phyloP scores from a whole-genome alignment of 2,888 invertebrate genomes.

The Empis stercorea region DNA sequence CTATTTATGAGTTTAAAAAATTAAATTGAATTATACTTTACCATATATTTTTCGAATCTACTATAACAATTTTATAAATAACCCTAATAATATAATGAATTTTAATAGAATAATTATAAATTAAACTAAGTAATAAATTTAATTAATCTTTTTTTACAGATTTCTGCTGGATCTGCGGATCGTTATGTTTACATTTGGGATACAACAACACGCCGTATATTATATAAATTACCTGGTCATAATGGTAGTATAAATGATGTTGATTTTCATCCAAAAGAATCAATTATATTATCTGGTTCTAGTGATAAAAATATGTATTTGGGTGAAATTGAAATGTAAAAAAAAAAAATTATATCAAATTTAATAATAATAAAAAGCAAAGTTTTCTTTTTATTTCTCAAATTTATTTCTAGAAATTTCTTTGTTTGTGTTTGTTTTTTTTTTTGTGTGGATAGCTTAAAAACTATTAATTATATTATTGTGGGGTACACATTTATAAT shows the following conservation, averaged over 20 bases:
- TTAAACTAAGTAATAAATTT: too few species aligned
- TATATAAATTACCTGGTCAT: constrained; percentile 96
- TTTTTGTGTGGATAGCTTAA: too few species aligned
- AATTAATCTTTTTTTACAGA: constrained; percentile 28
- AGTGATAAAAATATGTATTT: constrained; percentile 93
- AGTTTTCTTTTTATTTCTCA: neutral
- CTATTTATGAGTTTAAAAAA: too few species aligned
- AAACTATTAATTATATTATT: too few species aligned
- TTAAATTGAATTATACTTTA: too few species aligned
- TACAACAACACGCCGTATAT: constrained; percentile 75
- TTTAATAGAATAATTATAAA: too few species aligned
- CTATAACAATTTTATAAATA: too few species aligned
- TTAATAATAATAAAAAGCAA: neutral
- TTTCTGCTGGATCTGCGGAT: constrained; percentile 80
- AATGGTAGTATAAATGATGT: constrained; percentile 95
- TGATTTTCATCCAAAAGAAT: constrained; percentile 88
- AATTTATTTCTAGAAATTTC: neutral
- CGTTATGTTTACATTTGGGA: constrained; percentile 96
- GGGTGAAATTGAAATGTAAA: constrained; percentile 73
- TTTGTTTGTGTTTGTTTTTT: too few species aligned
- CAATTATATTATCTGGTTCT: constrained; percentile 83
- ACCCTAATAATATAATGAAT: too few species aligned
- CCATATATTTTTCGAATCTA: too few species aligned
- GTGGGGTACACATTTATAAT: neutral
- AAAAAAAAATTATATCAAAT: neutral